Percentiles rank a stretch among this genome's conserved stretches.
Conservation (phyloP, 2,888 invertebrate genomes). For the Ophion slaviceki region DNA sequence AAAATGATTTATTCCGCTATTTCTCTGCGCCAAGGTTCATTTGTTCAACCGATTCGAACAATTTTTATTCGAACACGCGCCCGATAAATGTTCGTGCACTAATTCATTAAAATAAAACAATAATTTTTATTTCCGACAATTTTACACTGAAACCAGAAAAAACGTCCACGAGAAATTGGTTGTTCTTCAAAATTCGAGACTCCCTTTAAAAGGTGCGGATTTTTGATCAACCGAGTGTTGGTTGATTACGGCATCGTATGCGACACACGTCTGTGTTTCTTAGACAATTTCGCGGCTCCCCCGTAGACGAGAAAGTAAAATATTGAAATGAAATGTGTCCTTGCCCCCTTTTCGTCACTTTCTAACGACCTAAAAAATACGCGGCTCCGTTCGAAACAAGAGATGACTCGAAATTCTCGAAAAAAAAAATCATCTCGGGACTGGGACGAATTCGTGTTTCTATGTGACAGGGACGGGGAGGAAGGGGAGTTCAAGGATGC, state of each 20-base stretch:
- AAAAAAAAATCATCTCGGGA: not conserved
- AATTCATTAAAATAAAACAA: too few species aligned
- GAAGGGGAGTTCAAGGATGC: not conserved
- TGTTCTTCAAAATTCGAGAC: not conserved
- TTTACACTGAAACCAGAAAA: too few species aligned
- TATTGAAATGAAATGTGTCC: slow-evolving; percentile 40
- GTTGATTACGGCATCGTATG: not conserved
- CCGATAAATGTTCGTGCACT: not conserved
- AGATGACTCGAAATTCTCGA: not conserved
- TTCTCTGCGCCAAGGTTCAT: too few species aligned
- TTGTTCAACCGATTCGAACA: not conserved
- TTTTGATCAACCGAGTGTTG: not conserved
- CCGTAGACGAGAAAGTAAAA: slow-evolving; percentile 25
- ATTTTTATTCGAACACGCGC: not conserved
- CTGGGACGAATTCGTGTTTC: not conserved
- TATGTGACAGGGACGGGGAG: not conserved
- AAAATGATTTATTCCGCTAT: too few species aligned
- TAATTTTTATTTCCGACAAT: too few species aligned
- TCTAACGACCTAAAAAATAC: slow-evolving; percentile 23
- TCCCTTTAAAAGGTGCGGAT: not conserved
- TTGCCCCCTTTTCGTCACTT: slow-evolving; percentile 43
- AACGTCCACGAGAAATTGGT: too few species aligned
- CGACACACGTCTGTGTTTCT: not conserved
- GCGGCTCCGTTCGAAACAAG: not conserved
- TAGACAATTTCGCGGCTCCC: slow-evolving; percentile 30